These are phyloP conservation scores for Periophthalmodon schlosseri DNA, from an alignment of 2,113 vertebrate genomes.

Conservation along the genomic window DNA sequence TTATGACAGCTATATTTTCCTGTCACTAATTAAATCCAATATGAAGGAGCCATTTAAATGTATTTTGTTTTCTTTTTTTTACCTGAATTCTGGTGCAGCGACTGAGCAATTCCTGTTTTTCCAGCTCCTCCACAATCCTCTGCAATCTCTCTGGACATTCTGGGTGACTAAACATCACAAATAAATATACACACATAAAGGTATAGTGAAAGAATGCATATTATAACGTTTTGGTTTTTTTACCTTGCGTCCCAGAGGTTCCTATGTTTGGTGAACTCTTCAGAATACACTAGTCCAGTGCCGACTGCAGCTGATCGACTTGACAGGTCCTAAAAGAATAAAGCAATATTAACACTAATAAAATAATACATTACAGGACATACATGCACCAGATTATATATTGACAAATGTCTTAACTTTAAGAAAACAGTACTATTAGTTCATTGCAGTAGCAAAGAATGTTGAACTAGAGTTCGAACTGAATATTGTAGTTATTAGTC, in stretches of 20 bases:
- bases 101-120: conserved; percentile 50
- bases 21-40: background rate
- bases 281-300: conserved; percentile 63
- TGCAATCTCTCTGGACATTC: conserved; percentile 57
- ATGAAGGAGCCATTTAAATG: background rate
- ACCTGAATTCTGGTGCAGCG: conserved; percentile 56
- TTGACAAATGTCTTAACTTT: background rate
- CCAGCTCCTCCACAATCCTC: conserved; percentile 59
- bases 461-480: too few species aligned
- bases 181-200: background rate
- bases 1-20: background rate
- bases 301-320: conserved; percentile 33
- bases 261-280: conserved; percentile 56
- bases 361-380: background rate
- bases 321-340: conserved; percentile 45
- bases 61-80: background rate
- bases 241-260: conserved; percentile 63
- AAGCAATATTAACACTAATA: background rate
- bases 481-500: too few species aligned
- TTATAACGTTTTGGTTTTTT: background rate
- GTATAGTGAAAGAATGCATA: background rate
- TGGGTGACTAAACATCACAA: conserved; percentile 35
- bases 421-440: background rate
- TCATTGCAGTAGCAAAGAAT: too few species aligned
- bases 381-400: background rate